These are phyloP conservation scores for Pachypsylla venusta DNA, from an alignment of 1,140 invertebrate species.

Conservation along the genomic window DNA sequence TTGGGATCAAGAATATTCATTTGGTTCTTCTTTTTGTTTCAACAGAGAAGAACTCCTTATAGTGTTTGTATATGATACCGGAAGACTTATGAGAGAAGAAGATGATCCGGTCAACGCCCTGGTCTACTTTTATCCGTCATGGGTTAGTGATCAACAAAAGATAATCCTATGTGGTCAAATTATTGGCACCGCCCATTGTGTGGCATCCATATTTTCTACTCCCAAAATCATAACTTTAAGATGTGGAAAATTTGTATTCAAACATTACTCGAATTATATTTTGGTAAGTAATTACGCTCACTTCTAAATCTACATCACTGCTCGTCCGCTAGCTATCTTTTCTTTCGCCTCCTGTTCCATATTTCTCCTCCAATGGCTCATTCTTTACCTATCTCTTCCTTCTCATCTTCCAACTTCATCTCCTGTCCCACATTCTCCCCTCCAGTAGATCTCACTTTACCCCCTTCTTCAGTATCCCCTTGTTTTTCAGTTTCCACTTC, in stretches of 20 bases:
- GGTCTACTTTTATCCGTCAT: conserved; percentile 72
- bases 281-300: conserved; percentile 40
- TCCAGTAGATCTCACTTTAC: too few species aligned
- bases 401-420: too few species aligned
- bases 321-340: too few species aligned
- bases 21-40: conserved; percentile 21
- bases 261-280: conserved; percentile 58
- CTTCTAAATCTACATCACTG: background rate
- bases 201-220: conserved; percentile 51
- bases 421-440: too few species aligned
- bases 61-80: conserved; percentile 72
- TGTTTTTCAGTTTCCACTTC: too few species aligned
- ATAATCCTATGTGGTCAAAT: conserved; percentile 64
- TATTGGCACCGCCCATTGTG: conserved; percentile 63
- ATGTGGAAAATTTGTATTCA: conserved; percentile 69
- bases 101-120: conserved; percentile 74
- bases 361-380: too few species aligned
- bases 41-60: conserved; percentile 72
- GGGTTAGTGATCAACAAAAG: conserved; percentile 66
- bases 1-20: too few species aligned
- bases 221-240: conserved; percentile 57
- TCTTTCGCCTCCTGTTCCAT: too few species aligned
- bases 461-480: too few species aligned
- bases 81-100: conserved; percentile 54
- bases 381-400: too few species aligned